These are phyloP conservation scores for Syrphus vitripennis DNA, from an alignment of 2,888 invertebrate genomes.

Conservation along the genomic window DNA sequence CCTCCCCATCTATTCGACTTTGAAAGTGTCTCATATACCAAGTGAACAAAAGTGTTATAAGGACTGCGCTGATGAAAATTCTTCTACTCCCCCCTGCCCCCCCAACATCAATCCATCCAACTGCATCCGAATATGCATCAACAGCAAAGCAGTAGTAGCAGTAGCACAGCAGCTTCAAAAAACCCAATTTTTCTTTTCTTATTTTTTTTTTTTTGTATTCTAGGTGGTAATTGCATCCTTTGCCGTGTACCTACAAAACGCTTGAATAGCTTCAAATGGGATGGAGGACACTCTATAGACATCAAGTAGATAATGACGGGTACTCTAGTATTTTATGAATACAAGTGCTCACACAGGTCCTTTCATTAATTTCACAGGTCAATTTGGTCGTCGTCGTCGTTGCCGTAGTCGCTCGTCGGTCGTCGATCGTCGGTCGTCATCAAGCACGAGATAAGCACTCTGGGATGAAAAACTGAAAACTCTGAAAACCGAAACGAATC, in stretches of 20 bases:
- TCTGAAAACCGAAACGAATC: constrained; percentile 13
- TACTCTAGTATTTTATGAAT: constrained; percentile 59
- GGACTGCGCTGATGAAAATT: constrained; percentile 44
- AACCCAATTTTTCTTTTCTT: constrained; percentile 6
- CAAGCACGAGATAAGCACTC: constrained; percentile 14
- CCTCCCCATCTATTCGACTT: background rate
- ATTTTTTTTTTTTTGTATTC: background rate
- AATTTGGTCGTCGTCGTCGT: constrained; percentile 41
- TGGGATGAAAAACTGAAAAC: background rate
- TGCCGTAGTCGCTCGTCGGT: too few species aligned
- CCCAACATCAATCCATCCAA: background rate
- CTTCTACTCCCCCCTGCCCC: background rate
- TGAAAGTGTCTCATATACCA: constrained; percentile 34
- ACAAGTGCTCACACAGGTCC: constrained; percentile 53
- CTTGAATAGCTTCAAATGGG: constrained; percentile 58
- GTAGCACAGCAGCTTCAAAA: background rate
- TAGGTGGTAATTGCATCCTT: constrained; percentile 38
- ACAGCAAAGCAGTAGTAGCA: background rate
- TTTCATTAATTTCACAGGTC: constrained; percentile 59
- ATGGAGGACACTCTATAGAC: constrained; percentile 34
- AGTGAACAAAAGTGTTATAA: constrained; percentile 29
- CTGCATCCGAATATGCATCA: background rate
- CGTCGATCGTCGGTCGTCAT: too few species aligned
- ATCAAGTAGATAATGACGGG: constrained; percentile 45
- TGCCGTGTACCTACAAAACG: constrained; percentile 17